These are phyloP conservation scores for Xenops minutus DNA, from an alignment of 2,797 vertebrate species.

Conservation along the genomic window DNA sequence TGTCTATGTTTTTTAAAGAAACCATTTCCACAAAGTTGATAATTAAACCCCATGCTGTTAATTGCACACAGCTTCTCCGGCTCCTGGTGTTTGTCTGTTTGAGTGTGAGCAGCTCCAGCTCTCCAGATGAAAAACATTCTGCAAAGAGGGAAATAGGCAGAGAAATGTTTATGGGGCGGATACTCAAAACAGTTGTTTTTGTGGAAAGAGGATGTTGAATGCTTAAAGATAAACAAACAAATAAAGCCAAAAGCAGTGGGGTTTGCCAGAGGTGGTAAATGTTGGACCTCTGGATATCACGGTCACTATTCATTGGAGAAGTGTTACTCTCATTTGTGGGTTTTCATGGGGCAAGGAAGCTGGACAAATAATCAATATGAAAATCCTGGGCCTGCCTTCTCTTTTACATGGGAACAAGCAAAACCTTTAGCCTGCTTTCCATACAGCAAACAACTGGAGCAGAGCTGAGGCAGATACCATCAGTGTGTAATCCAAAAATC, in stretches of 20 bases:
- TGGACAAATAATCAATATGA: neutral
- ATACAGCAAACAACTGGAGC: rapidly evolving
- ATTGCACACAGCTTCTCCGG: neutral
- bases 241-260: neutral
- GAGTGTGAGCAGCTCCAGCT: neutral
- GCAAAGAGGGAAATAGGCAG: neutral
- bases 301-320: rapidly evolving
- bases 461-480: neutral
- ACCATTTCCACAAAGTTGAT: neutral
- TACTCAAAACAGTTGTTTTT: neutral
- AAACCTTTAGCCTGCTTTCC: neutral
- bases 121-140: neutral
- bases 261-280: neutral
- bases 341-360: neutral
- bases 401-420: neutral
- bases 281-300: neutral
- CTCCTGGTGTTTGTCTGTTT: neutral
- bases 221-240: neutral
- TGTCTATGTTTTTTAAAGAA: rapidly evolving
- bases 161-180: neutral
- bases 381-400: neutral
- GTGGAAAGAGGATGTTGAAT: neutral
- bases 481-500: neutral
- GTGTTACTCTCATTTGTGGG: rapidly evolving
- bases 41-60: neutral